Evolutionary conservation across 2,113 vertebrate genomes (phyloP), one percentile per base, ranked within the genome.

Genomic region (Emydura subglobosa): DNA sequence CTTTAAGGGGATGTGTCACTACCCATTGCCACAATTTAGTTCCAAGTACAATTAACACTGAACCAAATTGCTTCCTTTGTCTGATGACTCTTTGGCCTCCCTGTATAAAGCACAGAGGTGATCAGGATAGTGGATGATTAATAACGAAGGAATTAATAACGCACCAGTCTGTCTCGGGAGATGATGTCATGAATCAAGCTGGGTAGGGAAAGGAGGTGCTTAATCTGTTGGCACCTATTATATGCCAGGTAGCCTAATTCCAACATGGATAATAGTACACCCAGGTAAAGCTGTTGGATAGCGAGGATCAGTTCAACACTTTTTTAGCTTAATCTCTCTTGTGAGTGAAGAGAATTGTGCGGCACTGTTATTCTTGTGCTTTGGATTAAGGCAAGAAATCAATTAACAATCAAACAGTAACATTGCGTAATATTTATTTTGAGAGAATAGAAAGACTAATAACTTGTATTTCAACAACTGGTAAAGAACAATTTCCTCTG

Each of bases 401-500:
- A 80, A 53, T n/a, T 24, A 51, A 80, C 19, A 51, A 80, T n/a
- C 19, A 80, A 53, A 80, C 49, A 17, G 19, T n/a, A n/a, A 49
- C 22, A 72, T 21, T 39, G n/a, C 5, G 27, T n/a, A 51, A 51
- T 21, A 53, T 34, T 24, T 24, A n/a, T n/a, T 53, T 80, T 53
- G 79, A 53, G 49, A 80, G 34, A 80, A n/a, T 10, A 50, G 25
- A 5, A 34, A n/a, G 61, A 74, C 22, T 39, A n/a, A 34, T 2
- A 72, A 27, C 13, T 17, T 51, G 4, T 5, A 1, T 0, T 5
- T 4, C 9, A 5, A 22, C 22, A 51, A 0, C n/a, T 5, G 0
- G 2, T 51, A 14, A 0, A 0, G 7, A 57, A 50, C 65, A 1
- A 0, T 4, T 5, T 19, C 4, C 49, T 53, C n/a, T 31, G 47